A percentile compares a stretch with the other conserved stretches of the same genome.
Evolutionary conservation across 2,797 vertebrate genomes (phyloP).

Genomic region (Chelonia mydas): DNA sequence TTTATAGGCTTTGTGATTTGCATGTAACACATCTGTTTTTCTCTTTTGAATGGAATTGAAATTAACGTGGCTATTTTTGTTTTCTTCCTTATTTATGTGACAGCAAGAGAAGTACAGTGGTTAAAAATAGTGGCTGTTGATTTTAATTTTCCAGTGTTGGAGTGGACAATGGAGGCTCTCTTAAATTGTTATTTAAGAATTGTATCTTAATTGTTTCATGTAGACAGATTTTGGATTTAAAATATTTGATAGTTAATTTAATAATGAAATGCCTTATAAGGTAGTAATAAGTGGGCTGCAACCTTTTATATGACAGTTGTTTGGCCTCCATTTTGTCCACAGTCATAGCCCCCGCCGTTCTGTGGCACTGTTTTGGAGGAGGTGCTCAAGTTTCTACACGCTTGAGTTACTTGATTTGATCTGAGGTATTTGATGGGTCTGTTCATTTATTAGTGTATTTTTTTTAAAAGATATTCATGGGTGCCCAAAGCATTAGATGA

Average conservation of each 20-base stretch:
- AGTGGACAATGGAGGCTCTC: neutral
- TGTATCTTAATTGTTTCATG: constrained; percentile 51
- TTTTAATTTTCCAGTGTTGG: constrained; percentile 44
- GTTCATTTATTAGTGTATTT: neutral
- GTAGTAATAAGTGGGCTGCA: neutral
- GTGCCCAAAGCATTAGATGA: neutral
- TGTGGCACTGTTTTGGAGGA: neutral
- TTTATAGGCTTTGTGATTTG: neutral
- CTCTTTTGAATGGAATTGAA: constrained; percentile 17
- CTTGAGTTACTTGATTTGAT: neutral
- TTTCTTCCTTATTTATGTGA: constrained; percentile 41
- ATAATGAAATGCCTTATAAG: constrained; percentile 49
- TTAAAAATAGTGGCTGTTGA: constrained; percentile 59
- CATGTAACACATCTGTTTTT: constrained; percentile 6
- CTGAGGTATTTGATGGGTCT: neutral
- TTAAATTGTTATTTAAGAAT: constrained; percentile 18
- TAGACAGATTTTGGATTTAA: neutral
- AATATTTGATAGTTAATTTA: constrained; percentile 47
- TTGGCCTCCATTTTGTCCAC: constrained; percentile 1
- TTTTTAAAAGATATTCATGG: neutral
- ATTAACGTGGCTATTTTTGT: constrained; percentile 32
- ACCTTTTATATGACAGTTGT: neutral
- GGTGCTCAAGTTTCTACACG: neutral
- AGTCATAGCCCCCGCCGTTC: constrained; percentile 28
- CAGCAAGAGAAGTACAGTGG: constrained; percentile 13